A percentile compares a stretch with the other conserved stretches of the same genome.
Evolutionary conservation across 2,797 vertebrate species (phyloP).

Genomic region (Erethizon dorsatum): DNA sequence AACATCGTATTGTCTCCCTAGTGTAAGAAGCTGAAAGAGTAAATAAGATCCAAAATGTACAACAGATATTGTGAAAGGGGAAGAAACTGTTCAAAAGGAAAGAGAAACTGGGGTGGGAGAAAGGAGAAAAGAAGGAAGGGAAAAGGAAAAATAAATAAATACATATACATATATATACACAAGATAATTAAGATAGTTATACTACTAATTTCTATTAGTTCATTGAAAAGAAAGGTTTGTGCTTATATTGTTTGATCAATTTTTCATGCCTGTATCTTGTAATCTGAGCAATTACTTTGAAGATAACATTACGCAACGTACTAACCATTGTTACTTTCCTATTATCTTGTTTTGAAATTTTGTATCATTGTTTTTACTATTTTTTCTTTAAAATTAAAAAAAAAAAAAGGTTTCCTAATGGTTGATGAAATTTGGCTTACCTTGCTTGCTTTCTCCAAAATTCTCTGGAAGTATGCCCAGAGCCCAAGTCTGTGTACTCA

Average conservation of each 20-base stretch:
- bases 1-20: no score
- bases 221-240: no score
- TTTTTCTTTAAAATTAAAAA: background rate
- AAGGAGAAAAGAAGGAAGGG: background rate
- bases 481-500: background rate
- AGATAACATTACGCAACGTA: no score
- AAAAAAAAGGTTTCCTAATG: background rate
- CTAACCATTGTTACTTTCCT: no score
- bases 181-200: background rate
- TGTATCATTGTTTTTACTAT: background rate
- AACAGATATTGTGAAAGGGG: background rate
- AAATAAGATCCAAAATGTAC: background rate
- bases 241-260: no score
- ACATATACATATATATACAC: background rate
- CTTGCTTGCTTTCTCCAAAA: slow-evolving; percentile 34
- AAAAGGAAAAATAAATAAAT: background rate
- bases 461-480: background rate
- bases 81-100: background rate
- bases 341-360: background rate
- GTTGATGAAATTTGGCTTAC: slow-evolving; percentile 39
- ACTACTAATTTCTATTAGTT: no score
- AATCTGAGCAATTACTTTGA: no score
- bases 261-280: no score
- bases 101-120: background rate
- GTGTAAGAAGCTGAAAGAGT: no score